Conservation (phyloP, 2,113 vertebrate genomes). For the Vicugna pacos region DNA sequence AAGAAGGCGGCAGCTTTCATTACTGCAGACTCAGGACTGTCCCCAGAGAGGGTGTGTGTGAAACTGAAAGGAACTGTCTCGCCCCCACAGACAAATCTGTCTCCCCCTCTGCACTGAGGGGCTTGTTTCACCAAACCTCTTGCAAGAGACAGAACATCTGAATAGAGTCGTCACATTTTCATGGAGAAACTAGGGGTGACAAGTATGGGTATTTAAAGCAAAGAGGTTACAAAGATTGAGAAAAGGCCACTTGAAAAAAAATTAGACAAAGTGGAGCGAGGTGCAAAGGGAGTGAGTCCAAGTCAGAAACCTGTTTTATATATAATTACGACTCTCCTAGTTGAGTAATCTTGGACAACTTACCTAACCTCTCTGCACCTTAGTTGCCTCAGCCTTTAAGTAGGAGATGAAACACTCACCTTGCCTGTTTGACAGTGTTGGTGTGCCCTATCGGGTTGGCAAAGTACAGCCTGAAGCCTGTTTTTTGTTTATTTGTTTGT, state of each 20-base stretch:
- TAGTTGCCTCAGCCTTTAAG: not conserved
- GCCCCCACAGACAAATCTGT: not conserved
- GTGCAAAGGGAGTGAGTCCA: not conserved
- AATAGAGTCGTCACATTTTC: not conserved
- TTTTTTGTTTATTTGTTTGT: not conserved
- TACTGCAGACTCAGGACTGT: not conserved
- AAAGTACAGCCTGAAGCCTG: not conserved
- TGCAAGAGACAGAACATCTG: not conserved
- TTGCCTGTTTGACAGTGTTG: not conserved
- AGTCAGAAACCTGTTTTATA: slow-evolving; percentile 16
- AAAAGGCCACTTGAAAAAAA: not conserved
- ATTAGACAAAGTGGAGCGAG: not conserved
- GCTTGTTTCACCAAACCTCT: not conserved
- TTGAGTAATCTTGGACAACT: not conserved
- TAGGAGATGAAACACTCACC: not conserved
- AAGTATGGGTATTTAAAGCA: not conserved
- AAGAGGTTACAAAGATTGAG: not conserved
- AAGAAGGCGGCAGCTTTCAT: not conserved
- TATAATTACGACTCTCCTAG: not conserved
- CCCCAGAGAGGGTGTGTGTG: not conserved
- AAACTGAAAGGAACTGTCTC: not conserved
- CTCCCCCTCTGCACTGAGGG: not conserved
- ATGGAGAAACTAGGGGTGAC: not conserved
- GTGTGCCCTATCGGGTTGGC: not conserved
- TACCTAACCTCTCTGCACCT: not conserved